Evolutionary conservation across 2,113 vertebrate species (phyloP).

Genomic region (Phyllopteryx taeniolatus): DNA sequence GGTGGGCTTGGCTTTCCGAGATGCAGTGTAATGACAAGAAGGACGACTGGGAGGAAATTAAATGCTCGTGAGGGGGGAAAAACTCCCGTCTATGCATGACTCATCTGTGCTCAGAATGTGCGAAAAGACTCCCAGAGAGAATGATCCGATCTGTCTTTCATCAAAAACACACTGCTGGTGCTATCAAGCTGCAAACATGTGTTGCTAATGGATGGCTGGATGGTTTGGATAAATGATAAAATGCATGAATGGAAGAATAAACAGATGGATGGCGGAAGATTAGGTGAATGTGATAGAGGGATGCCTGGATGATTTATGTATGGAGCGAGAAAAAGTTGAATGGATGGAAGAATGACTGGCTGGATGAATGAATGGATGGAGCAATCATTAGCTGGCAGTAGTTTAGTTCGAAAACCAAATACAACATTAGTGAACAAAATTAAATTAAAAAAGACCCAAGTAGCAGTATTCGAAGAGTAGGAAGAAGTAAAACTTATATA

Average conservation of each 20-base stretch:
- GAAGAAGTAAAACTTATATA: no score
- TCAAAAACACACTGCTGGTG: slow-evolving; percentile 32
- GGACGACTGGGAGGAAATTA: not conserved
- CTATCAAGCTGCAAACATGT: slow-evolving; percentile 43
- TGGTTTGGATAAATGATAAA: not conserved
- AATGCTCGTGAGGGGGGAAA: not conserved
- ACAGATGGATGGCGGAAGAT: not conserved
- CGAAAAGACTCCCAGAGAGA: slow-evolving; percentile 19
- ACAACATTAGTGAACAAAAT: no score
- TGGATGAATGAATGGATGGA: no score
- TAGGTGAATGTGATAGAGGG: no score
- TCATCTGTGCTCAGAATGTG: slow-evolving; percentile 47
- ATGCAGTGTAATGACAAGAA: slow-evolving; percentile 8
- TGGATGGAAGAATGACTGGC: no score
- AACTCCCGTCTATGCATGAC: slow-evolving; percentile 36
- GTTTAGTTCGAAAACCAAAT: no score
- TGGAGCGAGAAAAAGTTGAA: no score
- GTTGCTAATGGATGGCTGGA: slow-evolving; percentile 7
- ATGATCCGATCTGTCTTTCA: slow-evolving; percentile 37
- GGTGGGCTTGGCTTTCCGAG: not conserved
- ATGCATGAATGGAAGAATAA: not conserved
- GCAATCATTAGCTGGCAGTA: no score
- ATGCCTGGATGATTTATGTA: no score
- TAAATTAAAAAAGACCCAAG: no score
- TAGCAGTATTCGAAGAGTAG: no score